Evolutionary conservation across 2,113 vertebrate genomes (phyloP).

Genomic region (Herpailurus yagouaroundi): DNA sequence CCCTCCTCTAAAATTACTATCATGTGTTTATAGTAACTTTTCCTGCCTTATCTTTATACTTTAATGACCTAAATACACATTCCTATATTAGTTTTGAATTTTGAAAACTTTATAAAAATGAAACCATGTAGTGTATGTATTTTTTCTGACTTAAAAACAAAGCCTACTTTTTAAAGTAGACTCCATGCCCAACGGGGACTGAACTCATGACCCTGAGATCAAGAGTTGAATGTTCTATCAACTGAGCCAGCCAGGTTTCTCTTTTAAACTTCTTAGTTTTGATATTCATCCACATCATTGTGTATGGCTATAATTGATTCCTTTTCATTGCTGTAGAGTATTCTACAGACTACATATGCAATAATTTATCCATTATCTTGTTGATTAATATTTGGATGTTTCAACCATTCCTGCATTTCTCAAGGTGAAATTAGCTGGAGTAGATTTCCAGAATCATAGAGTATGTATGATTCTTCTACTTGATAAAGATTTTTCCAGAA

Average conservation of each 20-base stretch:
- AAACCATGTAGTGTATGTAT: not conserved
- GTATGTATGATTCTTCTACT: not conserved
- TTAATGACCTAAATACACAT: not conserved
- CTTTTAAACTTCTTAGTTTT: not conserved
- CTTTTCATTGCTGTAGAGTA: not conserved
- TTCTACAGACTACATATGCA: not conserved
- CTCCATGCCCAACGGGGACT: not conserved
- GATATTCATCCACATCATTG: not conserved
- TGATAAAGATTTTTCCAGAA: not conserved
- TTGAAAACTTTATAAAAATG: not conserved
- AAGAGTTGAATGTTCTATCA: not conserved
- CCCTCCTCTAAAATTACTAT: not conserved
- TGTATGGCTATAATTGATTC: not conserved
- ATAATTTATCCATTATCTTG: not conserved
- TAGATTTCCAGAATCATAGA: not conserved
- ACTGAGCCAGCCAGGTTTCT: not conserved
- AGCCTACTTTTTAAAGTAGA: not conserved
- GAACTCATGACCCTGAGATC: not conserved
- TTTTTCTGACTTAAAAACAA: not conserved
- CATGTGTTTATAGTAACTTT: not conserved
- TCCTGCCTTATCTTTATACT: not conserved
- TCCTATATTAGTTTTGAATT: not conserved
- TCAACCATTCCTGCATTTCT: not conserved
- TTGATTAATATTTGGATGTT: not conserved
- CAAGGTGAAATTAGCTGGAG: not conserved